phyloP scores from a whole-genome alignment of 2,888 invertebrate genomes.

The Pachliopta kotzebuea region DNA sequence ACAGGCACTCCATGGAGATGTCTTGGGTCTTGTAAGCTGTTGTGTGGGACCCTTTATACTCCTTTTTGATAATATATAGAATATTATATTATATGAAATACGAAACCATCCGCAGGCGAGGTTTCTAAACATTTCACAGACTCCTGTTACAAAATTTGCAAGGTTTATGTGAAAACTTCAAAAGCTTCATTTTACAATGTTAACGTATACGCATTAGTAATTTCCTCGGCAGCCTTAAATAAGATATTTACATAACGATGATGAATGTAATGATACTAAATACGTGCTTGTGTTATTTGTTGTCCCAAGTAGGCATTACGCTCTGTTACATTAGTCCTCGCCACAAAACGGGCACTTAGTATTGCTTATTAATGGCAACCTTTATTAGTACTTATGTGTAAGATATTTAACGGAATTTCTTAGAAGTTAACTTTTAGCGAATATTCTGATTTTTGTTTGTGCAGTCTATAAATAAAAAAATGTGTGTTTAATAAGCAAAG shows the following conservation, averaged over 20 bases:
- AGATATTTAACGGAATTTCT: neutral
- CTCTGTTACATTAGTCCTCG: constrained; percentile 7
- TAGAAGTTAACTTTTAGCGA: neutral
- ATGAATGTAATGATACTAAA: constrained; percentile 22
- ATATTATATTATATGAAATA: no score
- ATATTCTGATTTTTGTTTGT: neutral
- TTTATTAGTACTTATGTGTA: constrained; percentile 2
- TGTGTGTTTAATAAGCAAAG: no score
- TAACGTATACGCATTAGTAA: neutral
- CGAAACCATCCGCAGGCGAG: no score
- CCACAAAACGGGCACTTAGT: constrained; percentile 5
- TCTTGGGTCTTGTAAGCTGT: no score
- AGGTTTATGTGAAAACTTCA: neutral
- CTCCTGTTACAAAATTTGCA: no score
- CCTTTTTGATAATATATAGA: no score
- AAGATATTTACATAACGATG: constrained; percentile 22
- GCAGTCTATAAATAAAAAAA: no score
- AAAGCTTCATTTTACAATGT: neutral
- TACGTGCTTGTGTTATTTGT: constrained; percentile 18
- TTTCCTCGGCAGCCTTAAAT: constrained; percentile 6
- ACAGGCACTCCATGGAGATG: no score
- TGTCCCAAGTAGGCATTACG: neutral
- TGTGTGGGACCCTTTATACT: no score
- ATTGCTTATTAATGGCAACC: constrained; percentile 6
- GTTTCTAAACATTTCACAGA: no score